These are phyloP conservation scores for Zosterops hypoxanthus DNA, from an alignment of 2,113 vertebrate genomes.

Conservation along the genomic window DNA sequence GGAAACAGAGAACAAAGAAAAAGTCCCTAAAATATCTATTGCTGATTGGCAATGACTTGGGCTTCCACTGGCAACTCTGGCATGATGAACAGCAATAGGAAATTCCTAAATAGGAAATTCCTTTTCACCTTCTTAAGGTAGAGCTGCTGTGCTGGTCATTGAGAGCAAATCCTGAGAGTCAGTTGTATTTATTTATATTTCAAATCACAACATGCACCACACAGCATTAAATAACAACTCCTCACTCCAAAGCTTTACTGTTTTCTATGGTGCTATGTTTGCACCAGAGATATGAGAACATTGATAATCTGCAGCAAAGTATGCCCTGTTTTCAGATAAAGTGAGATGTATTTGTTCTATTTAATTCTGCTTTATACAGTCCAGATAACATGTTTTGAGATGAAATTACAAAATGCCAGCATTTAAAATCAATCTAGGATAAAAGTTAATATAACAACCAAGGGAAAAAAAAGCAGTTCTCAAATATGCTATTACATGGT, in stretches of 20 bases:
- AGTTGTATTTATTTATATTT: background rate
- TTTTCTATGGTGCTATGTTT: no score
- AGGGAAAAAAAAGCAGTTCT: background rate
- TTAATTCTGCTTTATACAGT: background rate
- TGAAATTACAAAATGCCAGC: background rate
- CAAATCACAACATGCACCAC: background rate
- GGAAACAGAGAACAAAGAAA: background rate
- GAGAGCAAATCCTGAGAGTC: background rate
- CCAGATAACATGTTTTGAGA: background rate
- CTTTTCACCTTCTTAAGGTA: background rate
- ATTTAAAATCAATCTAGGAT: background rate
- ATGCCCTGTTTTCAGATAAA: conserved; percentile 1
- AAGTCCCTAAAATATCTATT: background rate
- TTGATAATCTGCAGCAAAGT: background rate
- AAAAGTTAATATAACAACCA: background rate
- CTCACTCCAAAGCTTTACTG: background rate
- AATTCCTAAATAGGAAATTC: background rate
- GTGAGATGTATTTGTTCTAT: background rate
- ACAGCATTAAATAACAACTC: background rate
- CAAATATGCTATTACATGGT: background rate
- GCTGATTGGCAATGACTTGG: background rate
- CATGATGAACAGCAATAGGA: background rate
- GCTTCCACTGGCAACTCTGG: background rate
- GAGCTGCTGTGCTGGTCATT: background rate
- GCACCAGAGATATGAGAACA: background rate